Conservation (phyloP, 2,888 invertebrate genomes). For the Deilephila porcellus region DNA sequence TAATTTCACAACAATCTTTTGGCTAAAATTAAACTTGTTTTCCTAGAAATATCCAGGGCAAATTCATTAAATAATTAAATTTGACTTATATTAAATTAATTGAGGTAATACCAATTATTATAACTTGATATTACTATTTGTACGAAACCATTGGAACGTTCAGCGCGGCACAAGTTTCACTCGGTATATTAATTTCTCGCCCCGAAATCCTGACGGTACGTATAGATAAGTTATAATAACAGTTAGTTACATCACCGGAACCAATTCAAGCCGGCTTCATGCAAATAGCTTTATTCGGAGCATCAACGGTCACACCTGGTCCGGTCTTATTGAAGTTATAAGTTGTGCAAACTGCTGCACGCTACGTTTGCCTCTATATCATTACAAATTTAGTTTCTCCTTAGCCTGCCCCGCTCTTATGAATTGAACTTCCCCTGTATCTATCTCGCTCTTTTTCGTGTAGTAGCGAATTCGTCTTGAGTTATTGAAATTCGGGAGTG, state of each 20-base stretch:
- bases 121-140: neutral
- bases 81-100: too few species aligned
- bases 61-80: too few species aligned
- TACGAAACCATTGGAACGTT: neutral
- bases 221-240: conserved; percentile 41
- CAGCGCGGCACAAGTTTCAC: neutral
- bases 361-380: conserved; percentile 55
- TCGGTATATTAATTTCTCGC: conserved; percentile 11
- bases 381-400: conserved; percentile 46
- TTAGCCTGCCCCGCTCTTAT: conserved; percentile 50
- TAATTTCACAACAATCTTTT: too few species aligned
- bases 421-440: neutral
- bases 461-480: conserved; percentile 44
- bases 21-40: too few species aligned
- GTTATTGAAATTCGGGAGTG: conserved; percentile 61
- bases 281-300: conserved; percentile 74
- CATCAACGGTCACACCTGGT: conserved; percentile 77
- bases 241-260: conserved; percentile 43
- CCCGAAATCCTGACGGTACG: conserved; percentile 28
- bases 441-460: conserved; percentile 20
- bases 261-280: conserved; percentile 49
- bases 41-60: too few species aligned
- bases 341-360: conserved; percentile 77
- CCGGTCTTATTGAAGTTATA: conserved; percentile 82
- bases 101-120: neutral